phyloP scores from a whole-genome alignment of 37 sponge, comb jelly and placozoan species.

The Cladorhizidae sp. region DNA sequence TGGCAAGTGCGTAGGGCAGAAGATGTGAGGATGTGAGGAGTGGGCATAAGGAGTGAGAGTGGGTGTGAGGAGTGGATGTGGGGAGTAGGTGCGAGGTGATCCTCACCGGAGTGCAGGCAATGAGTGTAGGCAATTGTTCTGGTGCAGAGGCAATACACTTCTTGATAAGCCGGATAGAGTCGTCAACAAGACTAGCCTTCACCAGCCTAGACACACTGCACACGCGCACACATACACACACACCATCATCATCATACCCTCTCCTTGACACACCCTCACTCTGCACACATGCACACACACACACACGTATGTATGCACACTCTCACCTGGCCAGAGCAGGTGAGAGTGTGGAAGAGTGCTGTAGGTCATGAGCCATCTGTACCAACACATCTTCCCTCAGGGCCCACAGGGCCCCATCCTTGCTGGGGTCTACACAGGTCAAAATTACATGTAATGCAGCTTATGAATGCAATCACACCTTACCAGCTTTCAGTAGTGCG shows the following conservation, averaged over 20 bases:
- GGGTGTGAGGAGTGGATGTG: constrained; percentile 1
- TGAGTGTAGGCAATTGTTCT: constrained; percentile 1
- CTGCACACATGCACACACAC: too few relatives aligned
- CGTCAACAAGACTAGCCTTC: constrained; percentile 2
- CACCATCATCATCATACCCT: too few relatives aligned
- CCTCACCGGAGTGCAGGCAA: constrained; percentile 29
- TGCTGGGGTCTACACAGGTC: background rate
- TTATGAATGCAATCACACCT: background rate
- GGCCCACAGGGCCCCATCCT: background rate
- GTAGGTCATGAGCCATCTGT: constrained; percentile 23
- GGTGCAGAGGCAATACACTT: background rate
- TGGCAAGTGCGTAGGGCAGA: background rate
- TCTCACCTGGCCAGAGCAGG: constrained; percentile 17
- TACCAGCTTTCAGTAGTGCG: constrained; percentile 39
- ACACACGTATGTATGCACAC: background rate
- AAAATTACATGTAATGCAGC: background rate
- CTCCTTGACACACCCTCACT: too few relatives aligned
- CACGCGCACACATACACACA: constrained; percentile 1
- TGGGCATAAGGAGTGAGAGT: background rate
- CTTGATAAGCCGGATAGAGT: constrained; percentile 17
- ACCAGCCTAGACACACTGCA: constrained; percentile 26
- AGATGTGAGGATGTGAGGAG: background rate
- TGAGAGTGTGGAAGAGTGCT: constrained; percentile 24
- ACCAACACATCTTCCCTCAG: constrained; percentile 48
- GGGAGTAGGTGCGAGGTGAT: background rate